These are phyloP conservation scores for Pseudocheirus occidentalis DNA, from an alignment of 2,797 vertebrate genomes.

Conservation along the genomic window DNA sequence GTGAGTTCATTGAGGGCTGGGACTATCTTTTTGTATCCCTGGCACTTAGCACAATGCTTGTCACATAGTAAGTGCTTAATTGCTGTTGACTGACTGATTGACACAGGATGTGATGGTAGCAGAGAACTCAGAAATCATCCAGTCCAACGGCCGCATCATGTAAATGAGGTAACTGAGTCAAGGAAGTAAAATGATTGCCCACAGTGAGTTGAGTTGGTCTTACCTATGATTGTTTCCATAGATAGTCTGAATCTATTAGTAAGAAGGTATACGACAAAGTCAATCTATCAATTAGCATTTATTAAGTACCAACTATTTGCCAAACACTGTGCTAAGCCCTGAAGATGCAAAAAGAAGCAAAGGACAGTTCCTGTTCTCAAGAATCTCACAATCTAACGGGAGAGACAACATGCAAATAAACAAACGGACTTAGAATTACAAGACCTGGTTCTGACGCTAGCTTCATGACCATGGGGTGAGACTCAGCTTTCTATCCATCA, in stretches of 20 bases:
- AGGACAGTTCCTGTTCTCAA: neutral
- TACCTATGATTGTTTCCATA: neutral
- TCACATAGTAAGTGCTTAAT: neutral
- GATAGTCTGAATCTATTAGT: neutral
- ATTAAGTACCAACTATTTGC: neutral
- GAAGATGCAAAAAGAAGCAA: neutral
- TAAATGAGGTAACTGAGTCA: neutral
- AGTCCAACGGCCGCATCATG: neutral
- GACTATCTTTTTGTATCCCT: neutral
- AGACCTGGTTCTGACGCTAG: neutral
- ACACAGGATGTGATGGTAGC: neutral
- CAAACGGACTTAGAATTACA: neutral
- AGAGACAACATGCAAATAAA: neutral
- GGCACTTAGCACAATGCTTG: neutral
- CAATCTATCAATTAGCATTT: neutral
- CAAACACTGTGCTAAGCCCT: no score
- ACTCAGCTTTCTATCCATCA: neutral
- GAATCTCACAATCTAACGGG: neutral
- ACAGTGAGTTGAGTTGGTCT: neutral
- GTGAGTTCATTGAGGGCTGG: neutral
- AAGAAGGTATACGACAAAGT: neutral
- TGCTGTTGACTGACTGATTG: neutral
- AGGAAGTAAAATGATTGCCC: neutral
- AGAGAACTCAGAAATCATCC: neutral
- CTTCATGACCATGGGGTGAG: neutral